Evolutionary conservation across 2,113 vertebrate genomes (phyloP).

Genomic region (Sterna hirundo): DNA sequence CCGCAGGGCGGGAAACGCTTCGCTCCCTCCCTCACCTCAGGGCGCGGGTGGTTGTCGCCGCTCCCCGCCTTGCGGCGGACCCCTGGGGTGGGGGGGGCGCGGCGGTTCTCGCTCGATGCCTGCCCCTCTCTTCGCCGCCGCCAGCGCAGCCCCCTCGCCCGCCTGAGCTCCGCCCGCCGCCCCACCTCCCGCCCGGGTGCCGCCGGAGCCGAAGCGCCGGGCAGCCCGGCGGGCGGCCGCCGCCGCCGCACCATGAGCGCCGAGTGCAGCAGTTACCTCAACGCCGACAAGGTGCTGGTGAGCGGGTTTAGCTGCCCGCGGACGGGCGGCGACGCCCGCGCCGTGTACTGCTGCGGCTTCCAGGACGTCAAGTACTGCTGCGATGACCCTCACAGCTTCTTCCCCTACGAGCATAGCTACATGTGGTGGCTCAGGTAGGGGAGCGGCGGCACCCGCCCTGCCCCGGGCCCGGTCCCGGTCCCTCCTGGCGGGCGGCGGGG

Average conservation of each 20-base stretch:
- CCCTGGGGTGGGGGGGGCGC: not conserved
- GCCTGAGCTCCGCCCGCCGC: not conserved
- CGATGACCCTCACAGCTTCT: constrained; percentile 91
- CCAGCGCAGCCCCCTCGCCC: not conserved
- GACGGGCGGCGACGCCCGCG: constrained; percentile 75
- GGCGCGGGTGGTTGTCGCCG: not conserved
- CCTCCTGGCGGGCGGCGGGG: not conserved
- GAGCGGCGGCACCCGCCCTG: not conserved
- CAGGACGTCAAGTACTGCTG: constrained; percentile 93
- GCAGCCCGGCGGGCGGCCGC: not conserved
- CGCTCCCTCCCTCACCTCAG: not conserved
- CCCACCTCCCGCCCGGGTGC: not conserved
- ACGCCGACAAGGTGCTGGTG: constrained; percentile 76
- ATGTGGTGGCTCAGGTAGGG: constrained; percentile 94
- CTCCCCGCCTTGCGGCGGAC: not conserved
- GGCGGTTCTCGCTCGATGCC: not conserved
- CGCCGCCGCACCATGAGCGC: constrained; percentile 77
- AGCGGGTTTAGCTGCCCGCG: constrained; percentile 85
- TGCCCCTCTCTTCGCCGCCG: not conserved
- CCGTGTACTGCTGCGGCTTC: constrained; percentile 90
- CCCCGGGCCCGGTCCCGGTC: not conserved
- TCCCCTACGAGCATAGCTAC: constrained; percentile 90
- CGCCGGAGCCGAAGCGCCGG: not conserved
- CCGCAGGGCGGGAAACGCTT: not conserved
- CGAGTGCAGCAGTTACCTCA: constrained; percentile 84